Conservation (phyloP, 2,888 invertebrate species). For the Hypercompe scribonia region DNA sequence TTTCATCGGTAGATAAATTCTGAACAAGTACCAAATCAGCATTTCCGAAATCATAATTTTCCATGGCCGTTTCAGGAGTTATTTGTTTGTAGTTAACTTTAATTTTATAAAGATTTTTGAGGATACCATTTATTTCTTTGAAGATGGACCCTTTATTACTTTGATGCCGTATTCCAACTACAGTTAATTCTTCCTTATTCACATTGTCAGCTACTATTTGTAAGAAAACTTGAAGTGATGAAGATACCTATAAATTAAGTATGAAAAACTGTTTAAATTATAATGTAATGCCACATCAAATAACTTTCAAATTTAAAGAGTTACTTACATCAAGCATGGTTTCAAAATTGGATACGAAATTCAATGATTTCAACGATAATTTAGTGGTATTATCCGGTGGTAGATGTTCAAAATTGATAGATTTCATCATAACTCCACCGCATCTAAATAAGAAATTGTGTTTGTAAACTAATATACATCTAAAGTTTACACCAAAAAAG, state of each 20-base stretch:
- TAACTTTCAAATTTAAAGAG: neutral
- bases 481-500: neutral
- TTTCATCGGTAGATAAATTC: constrained; percentile 43
- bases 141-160: constrained; percentile 27
- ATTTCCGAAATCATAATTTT: constrained; percentile 18
- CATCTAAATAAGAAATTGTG: constrained; percentile 48
- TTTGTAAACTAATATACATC: neutral
- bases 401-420: constrained; percentile 45
- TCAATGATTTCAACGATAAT: constrained; percentile 36
- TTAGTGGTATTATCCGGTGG: constrained; percentile 24
- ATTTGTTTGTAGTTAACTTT: constrained; percentile 40
- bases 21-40: constrained; percentile 47
- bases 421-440: constrained; percentile 54
- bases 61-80: constrained; percentile 11
- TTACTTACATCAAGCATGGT: constrained; percentile 44
- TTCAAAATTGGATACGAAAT: constrained; percentile 41
- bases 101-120: constrained; percentile 27
- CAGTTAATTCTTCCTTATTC: constrained; percentile 41
- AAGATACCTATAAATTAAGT: constrained; percentile 29
- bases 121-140: constrained; percentile 31
- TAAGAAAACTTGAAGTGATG: constrained; percentile 47
- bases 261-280: neutral
- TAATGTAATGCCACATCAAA: neutral
- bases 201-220: constrained; percentile 58
- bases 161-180: constrained; percentile 39